Base-by-base conservation (phyloP, 2,797 vertebrate species). In the Myotis daubentonii region DNA sequence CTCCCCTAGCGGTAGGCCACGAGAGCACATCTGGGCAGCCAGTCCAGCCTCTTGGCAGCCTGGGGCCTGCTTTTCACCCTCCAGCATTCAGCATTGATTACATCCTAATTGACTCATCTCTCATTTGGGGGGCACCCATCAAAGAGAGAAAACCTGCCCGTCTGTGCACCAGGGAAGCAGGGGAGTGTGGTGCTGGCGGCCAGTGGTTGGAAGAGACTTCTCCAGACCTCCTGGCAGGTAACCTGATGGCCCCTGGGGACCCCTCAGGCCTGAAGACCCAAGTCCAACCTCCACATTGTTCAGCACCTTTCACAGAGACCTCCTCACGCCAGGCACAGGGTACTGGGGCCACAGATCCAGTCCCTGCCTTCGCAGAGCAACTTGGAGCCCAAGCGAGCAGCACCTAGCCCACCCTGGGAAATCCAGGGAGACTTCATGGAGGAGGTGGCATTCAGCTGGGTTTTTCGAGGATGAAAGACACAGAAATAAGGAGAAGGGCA, bases 141-240 rank as follows among this genome's bases (percentile, higher is more conserved):
- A 75, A 36, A 87, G 33, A 55, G 47, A 91, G 68, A 89, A 93
- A 89, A 75, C 22, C 76, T 94, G 82, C 60, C 49, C 44, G 74
- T 49, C 19, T 71, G 55, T 93, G 71, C 30, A 47, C 51, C 87
- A 70, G 66, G 51, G 25, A 93, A 90, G n/a, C 74, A 68, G 30
- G 5, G 41, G 13, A 47, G 44, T 22, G 0, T 4, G 23, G 7
- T 13, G 10, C 15, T 51, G 23, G 28, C 57, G 16, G 82, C 79
- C 86, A 65, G 8, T 0, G 5, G 25, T 16, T 30, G 19, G 44
- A 79, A 65, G 44, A 71, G 25, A 60, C 36, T 36, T 36, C 53
- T 89, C 49, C 22, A 76, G 38, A 20, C 6, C 19, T 41, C 60
- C 75, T 25, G n/a, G 51, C 74, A 75, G 12, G 13, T 76, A 81